A percentile compares a stretch with the other conserved stretches of the same genome.
These are phyloP conservation scores for Cynopterus brachyotis DNA, from an alignment of 2,113 vertebrate genomes.

Conservation along the genomic window DNA sequence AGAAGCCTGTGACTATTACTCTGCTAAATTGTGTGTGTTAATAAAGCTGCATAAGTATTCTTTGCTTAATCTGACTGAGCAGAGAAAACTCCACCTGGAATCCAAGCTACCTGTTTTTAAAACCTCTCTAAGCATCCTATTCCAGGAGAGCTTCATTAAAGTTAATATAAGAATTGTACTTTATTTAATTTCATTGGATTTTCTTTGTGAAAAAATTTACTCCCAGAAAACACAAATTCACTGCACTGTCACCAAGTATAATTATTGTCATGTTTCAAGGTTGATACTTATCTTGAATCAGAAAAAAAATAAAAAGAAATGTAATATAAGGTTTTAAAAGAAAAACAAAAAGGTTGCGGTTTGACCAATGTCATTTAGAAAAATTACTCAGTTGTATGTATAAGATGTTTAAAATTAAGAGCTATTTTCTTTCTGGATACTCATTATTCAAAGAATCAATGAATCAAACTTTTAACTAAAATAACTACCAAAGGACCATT, in stretches of 20 bases:
- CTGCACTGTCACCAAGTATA: not conserved
- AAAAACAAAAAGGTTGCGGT: not conserved
- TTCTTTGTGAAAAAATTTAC: conserved; percentile 26
- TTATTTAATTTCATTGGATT: conserved; percentile 49
- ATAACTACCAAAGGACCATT: not conserved
- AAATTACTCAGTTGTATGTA: not conserved
- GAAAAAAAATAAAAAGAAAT: not conserved
- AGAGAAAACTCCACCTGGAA: conserved; percentile 26
- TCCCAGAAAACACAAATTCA: conserved; percentile 20
- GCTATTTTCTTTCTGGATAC: not conserved
- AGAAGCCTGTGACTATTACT: conserved; percentile 45
- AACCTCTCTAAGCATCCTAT: conserved; percentile 25
- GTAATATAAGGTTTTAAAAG: not conserved
- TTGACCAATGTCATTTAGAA: not conserved
- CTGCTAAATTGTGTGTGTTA: conserved; percentile 46
- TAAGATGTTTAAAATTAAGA: not conserved
- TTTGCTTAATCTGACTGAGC: conserved; percentile 32
- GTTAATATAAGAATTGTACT: conserved; percentile 46
- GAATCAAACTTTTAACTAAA: not conserved
- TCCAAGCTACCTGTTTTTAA: conserved; percentile 10
- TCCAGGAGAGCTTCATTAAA: conserved; percentile 54
- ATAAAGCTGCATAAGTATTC: conserved; percentile 40
- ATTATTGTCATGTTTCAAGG: conserved; percentile 42
- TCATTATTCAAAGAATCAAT: not conserved
- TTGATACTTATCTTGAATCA: conserved; percentile 5